phyloP scores from a whole-genome alignment of 2,797 vertebrate genomes.

The Liasis olivaceus region DNA sequence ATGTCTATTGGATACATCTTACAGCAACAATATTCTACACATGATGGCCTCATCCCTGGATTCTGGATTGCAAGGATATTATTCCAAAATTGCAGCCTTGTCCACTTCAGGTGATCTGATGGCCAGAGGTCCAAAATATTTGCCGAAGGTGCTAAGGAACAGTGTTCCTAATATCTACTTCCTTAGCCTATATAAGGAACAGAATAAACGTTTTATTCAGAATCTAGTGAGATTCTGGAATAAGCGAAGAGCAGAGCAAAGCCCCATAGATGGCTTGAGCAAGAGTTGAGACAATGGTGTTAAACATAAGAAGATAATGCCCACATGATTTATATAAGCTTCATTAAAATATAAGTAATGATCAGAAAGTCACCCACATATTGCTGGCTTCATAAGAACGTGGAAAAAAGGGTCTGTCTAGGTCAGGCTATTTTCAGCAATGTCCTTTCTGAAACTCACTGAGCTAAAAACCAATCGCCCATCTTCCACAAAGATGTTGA shows the following conservation, averaged over 20 bases:
- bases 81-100: too few relatives aligned
- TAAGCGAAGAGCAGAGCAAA: not conserved
- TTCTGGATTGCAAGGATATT: too few relatives aligned
- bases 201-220: not conserved
- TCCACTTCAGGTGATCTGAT: too few relatives aligned
- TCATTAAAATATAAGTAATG: not conserved
- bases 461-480: too few relatives aligned
- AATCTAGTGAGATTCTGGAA: not conserved
- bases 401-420: not conserved
- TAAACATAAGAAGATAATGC: not conserved
- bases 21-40: too few relatives aligned
- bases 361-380: not conserved
- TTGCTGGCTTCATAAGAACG: not conserved
- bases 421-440: not conserved
- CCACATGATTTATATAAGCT: not conserved
- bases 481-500: not conserved
- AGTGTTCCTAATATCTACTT: not conserved
- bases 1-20: too few relatives aligned
- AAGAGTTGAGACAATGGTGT: not conserved
- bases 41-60: too few relatives aligned
- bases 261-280: not conserved
- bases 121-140: too few relatives aligned
- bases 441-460: not conserved
- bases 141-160: too few relatives aligned
- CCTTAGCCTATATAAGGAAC: not conserved